These are phyloP conservation scores for Lochmaea capreae DNA, from an alignment of 2,888 invertebrate genomes.

Conservation along the genomic window DNA sequence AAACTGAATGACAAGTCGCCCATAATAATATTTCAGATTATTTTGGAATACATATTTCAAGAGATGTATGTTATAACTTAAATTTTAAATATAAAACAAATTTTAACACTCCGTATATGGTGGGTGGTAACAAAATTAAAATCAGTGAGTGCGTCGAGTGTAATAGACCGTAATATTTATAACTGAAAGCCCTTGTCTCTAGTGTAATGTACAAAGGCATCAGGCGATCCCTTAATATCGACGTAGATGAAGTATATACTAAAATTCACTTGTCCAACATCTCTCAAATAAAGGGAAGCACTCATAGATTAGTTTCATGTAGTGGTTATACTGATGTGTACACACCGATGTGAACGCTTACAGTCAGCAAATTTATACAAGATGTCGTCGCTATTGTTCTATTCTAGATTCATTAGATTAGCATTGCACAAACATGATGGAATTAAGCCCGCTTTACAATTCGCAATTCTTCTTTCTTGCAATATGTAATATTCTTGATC, in stretches of 20 bases:
- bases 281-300: slow-evolving; percentile 28
- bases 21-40: too few species aligned
- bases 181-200: neutral
- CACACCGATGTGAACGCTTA: neutral
- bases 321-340: slow-evolving; percentile 22
- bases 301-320: slow-evolving; percentile 35
- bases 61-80: too few species aligned
- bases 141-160: slow-evolving; percentile 4
- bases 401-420: neutral
- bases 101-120: neutral
- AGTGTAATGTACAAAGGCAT: slow-evolving; percentile 12
- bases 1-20: too few species aligned
- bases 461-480: too few species aligned
- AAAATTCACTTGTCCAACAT: slow-evolving; percentile 20
- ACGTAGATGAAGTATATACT: slow-evolving; percentile 15
- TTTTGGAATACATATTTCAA: too few species aligned
- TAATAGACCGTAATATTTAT: slow-evolving; percentile 19
- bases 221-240: slow-evolving; percentile 13
- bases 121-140: neutral
- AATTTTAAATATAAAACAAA: neutral
- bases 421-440: neutral
- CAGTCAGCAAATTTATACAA: neutral
- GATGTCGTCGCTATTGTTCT: neutral
- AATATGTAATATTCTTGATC: too few species aligned
- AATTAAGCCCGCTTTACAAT: too few species aligned